A percentile compares a stretch with the other conserved stretches of the same genome.
These are phyloP conservation scores for Ondatra zibethicus DNA, from an alignment of 2,113 vertebrate genomes.

Conservation along the genomic window DNA sequence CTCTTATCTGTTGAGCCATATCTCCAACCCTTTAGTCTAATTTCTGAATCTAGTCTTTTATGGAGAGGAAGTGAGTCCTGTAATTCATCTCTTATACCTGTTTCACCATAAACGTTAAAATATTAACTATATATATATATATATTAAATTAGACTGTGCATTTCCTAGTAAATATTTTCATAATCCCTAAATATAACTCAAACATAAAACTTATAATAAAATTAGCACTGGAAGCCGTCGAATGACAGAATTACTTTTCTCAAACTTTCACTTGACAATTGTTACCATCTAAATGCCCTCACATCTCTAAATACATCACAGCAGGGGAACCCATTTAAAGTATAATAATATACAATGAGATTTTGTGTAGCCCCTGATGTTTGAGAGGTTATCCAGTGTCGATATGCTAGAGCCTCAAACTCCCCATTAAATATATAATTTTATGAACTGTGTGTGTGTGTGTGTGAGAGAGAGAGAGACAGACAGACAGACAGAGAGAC, in stretches of 20 bases:
- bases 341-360: not conserved
- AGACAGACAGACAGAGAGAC: not conserved
- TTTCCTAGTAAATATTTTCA: slow-evolving; percentile 38
- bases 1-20: not conserved
- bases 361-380: not conserved
- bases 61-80: not conserved
- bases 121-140: slow-evolving; percentile 5
- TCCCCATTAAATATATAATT: slow-evolving; percentile 14
- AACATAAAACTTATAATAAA: slow-evolving; percentile 35
- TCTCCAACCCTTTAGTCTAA: not conserved
- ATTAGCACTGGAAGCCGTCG: not conserved
- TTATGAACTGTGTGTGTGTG: not conserved
- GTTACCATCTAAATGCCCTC: not conserved
- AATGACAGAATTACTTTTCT: slow-evolving; percentile 20
- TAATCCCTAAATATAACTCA: slow-evolving; percentile 18
- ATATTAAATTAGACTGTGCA: not conserved
- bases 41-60: not conserved
- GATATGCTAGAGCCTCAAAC: not conserved
- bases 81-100: slow-evolving; percentile 7
- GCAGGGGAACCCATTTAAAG: slow-evolving; percentile 21
- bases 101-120: slow-evolving; percentile 42
- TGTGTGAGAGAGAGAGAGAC: not conserved
- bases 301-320: not conserved
- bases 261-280: slow-evolving; percentile 33
- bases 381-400: slow-evolving; percentile 25